Evolutionary conservation across 2,113 vertebrate species (phyloP).

Genomic region (Seriola rivoliana): DNA sequence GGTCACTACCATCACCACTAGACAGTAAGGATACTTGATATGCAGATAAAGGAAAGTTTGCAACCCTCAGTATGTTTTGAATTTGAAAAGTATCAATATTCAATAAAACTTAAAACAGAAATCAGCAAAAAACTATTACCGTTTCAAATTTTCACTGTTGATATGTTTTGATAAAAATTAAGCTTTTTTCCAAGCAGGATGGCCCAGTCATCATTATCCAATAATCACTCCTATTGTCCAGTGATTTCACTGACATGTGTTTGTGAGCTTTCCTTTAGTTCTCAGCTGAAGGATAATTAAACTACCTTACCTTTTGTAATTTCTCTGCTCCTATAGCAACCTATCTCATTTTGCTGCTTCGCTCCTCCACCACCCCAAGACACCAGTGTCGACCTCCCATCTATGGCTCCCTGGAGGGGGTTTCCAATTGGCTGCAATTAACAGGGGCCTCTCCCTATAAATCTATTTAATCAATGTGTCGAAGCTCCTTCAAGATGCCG

Average conservation of each 20-base stretch:
- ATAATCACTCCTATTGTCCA: background rate
- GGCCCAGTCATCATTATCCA: too few species aligned
- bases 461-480: background rate
- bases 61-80: too few species aligned
- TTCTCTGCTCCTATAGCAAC: background rate
- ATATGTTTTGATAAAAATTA: background rate
- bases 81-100: too few species aligned
- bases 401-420: background rate
- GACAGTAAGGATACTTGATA: too few species aligned
- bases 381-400: background rate
- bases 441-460: conserved; percentile 1
- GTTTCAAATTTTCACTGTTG: background rate
- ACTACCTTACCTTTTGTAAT: background rate
- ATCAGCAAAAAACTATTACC: background rate
- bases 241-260: background rate
- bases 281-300: background rate
- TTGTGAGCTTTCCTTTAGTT: background rate
- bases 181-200: background rate
- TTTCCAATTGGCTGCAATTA: conserved; percentile 12
- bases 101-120: too few species aligned
- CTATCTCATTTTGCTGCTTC: background rate
- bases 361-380: background rate
- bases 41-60: too few species aligned
- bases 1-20: too few species aligned
- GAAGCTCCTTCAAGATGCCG: background rate